phyloP scores from a whole-genome alignment of 2,113 vertebrate genomes.

The Cinclus mexicanus region DNA sequence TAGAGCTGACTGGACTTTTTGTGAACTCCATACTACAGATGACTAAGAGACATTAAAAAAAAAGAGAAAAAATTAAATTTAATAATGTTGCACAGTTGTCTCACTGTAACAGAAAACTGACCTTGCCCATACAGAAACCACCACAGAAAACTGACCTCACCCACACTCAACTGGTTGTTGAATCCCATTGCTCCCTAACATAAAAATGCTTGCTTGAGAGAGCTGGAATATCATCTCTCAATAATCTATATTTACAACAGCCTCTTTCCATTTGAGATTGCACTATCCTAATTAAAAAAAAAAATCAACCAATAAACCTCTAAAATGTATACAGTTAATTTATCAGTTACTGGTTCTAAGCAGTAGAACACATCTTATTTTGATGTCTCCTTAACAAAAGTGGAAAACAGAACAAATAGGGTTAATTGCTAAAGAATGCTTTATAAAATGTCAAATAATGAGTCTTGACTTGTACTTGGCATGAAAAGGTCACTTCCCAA shows the following conservation, averaged over 20 bases:
- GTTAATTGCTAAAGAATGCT: background rate
- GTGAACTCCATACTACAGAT: background rate
- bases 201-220: background rate
- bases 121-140: background rate
- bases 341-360: background rate
- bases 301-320: accelerated
- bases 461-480: background rate
- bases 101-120: background rate
- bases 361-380: background rate
- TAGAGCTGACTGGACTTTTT: background rate
- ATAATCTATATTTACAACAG: background rate
- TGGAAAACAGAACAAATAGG: background rate
- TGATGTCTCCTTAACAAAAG: background rate
- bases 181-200: background rate
- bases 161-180: background rate
- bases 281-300: background rate
- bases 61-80: background rate
- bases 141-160: background rate
- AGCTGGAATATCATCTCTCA: background rate
- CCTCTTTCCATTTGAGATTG: background rate
- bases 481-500: constrained; percentile 27
- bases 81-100: background rate
- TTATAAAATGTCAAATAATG: background rate
- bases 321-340: background rate
- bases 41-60: background rate